Evolutionary conservation across 2,888 invertebrate species (phyloP), one percentile per base, ranked within the genome.

Genomic region (Oligia fasciuncula): DNA sequence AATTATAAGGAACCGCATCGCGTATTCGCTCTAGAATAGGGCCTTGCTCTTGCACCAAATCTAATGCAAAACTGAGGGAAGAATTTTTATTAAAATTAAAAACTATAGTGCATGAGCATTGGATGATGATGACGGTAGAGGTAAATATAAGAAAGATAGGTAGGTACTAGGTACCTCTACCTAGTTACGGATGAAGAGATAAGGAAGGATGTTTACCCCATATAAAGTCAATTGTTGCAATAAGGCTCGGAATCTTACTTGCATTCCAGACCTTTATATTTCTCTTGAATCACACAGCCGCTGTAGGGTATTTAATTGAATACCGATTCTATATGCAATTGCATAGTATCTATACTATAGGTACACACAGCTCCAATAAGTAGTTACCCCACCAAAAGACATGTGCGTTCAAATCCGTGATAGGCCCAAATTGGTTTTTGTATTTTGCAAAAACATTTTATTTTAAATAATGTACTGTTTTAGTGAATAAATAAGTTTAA

Each of bases 251-350:
- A 79, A 86, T 82, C 67, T 76, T 51, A 68, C 65, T 57, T 54
- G 17, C 84, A 87, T 85, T 80, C 81, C 70, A 74, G 79, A 67
- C 77, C 78, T 63, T 82, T 57, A 69, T 73, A 46, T 67, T 76
- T 54, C 67, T 75, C 54, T 74, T 84, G 78, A 81, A 76, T 79
- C 73, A 81, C 40, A 57, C 35, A 35, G 40, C 43, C 29, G 51
- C 46, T 49, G 14, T 35, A 69, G 73, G 60, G 43, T 63, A 77
- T 29, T 29, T 29, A 29, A 29, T 29, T 29, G 29, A 29, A 29
- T 29, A 29, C 29, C 29, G 29, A 29, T 29, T 29, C 29, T 29
- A 29, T 29, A 29, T 73, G 57, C 35, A 72, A 69, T 75, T 75
- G 49, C 57, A 65, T 60, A 1, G 1, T n/a, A 60, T 60, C 4